Percentiles rank a stretch among this genome's conserved stretches.
phyloP scores from a whole-genome alignment of 2,888 invertebrate genomes.

The Spialia ferax region DNA sequence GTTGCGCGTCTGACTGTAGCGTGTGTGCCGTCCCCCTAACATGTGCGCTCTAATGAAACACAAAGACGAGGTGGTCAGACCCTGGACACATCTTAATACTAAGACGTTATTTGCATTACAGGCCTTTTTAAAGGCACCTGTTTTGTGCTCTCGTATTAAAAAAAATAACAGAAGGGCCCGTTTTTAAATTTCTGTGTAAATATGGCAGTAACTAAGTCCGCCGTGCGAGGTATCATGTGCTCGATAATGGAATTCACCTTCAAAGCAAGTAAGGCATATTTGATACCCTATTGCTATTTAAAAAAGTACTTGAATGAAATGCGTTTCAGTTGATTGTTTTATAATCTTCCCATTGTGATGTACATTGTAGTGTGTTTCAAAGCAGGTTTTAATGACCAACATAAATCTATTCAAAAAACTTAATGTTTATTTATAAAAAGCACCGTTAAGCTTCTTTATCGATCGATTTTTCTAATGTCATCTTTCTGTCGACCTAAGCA shows the following conservation, averaged over 20 bases:
- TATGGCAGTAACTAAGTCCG: constrained; percentile 78
- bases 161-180: neutral
- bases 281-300: neutral
- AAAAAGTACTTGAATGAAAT: constrained; percentile 1
- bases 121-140: constrained; percentile 42
- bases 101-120: constrained; percentile 58
- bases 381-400: neutral
- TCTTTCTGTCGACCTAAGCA: constrained; percentile 53
- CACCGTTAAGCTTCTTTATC: constrained; percentile 57
- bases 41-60: constrained; percentile 83
- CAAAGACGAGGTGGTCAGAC: constrained; percentile 64
- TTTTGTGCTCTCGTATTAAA: constrained; percentile 17
- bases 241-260: constrained; percentile 83
- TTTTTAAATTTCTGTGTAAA: constrained; percentile 43
- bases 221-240: constrained; percentile 81
- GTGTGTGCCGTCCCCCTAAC: constrained; percentile 49
- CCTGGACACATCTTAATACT: constrained; percentile 66
- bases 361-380: neutral
- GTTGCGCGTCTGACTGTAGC: constrained; percentile 49
- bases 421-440: constrained; percentile 35
- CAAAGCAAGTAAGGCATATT: constrained; percentile 78
- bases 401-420: neutral
- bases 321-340: neutral
- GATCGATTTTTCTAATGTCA: constrained; percentile 56
- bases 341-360: neutral